phyloP scores from a whole-genome alignment of 2,888 invertebrate species.

The Lepidocyrtinus sp. region DNA sequence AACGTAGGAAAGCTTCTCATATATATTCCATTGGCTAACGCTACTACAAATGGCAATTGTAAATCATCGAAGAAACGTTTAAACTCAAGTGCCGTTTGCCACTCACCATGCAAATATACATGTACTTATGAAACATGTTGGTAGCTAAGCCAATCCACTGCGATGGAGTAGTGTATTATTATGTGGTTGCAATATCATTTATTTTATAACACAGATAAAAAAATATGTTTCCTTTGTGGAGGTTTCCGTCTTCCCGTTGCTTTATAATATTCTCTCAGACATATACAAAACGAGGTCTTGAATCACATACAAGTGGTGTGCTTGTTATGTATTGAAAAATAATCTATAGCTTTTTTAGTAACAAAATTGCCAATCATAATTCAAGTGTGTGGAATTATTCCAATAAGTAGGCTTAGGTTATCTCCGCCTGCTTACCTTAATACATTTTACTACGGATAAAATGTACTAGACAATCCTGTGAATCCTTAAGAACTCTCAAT shows the following conservation, averaged over 20 bases:
- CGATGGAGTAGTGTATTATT: background rate
- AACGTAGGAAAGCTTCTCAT: background rate
- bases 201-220: background rate
- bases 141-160: background rate
- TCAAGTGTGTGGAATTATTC: background rate
- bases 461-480: no score
- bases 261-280: background rate
- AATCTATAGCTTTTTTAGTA: background rate
- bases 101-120: background rate
- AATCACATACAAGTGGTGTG: no score
- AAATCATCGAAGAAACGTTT: background rate
- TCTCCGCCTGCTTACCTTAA: background rate
- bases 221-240: background rate
- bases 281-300: no score
- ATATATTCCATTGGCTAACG: background rate
- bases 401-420: background rate
- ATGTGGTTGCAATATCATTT: conserved; percentile 1
- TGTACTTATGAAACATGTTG: background rate
- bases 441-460: no score
- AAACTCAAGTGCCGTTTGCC: background rate
- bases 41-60: background rate
- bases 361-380: background rate
- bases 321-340: background rate
- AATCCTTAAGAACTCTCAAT: no score
- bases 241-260: background rate